Base-by-base conservation (phyloP, 1,140 invertebrate species). In the Aphidius gifuensis region DNA sequence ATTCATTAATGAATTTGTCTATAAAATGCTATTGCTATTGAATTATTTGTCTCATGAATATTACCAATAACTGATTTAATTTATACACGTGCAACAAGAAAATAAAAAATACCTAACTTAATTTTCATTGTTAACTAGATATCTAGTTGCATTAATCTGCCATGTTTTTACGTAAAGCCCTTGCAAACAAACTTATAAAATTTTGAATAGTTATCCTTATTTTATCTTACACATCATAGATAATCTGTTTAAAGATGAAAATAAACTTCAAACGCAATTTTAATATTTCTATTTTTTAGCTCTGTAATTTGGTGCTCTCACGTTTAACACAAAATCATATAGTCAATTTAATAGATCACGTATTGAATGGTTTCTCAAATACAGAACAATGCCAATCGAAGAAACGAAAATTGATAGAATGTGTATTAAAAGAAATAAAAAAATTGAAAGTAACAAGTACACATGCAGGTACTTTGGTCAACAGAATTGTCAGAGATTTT, bases 401-500 rank as follows among this genome's bases (percentile, higher is more conserved):
- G 38, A 74, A 69, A 66, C 55, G 62, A 1, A 74, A 73, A 64
- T 23, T 81, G 6, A 51, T 77, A 0, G 69, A 74, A 48, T 40
- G 60, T 0, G 55, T 71, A 0, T 55, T 80, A 6, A 66, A 69
- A 40, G 40, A 58, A 23, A 63, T 76, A 3, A 54, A 58, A 49
- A 61, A 68, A 46, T 16, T 62, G 5, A 64, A 76, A 40, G 45
- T 77, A 16, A 62, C 68, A 0, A 71, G 32, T 9, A 68, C 68
- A 6, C 67, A 74, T 3, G 69, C 68, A 0, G 71, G 74, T 23
- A 51, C 66, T 2, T 68, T 80, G 8, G 43, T 78, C 3, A 74
- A 66, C 64, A 57, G 69, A 6, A 77, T 81, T 45, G 64, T 74
- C 5, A 48, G 67, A 5, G 74, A 80, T 46, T 75, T 80, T 57